Evolutionary conservation across 2,113 vertebrate genomes (phyloP), one percentile per base, ranked within the genome.

Genomic region (Colius striatus): DNA sequence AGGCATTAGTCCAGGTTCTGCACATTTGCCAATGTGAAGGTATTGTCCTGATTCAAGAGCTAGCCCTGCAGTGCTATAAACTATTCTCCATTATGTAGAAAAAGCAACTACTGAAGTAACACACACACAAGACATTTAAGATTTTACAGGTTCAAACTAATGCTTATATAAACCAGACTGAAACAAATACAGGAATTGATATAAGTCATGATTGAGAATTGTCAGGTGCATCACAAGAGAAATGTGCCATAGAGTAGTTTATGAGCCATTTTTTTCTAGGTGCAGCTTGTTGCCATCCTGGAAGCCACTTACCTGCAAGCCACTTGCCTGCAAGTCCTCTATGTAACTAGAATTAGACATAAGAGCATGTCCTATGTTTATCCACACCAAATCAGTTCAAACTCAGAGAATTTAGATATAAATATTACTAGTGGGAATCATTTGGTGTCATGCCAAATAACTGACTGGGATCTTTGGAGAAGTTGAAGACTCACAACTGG

Each of bases 211-310:
- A 36, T 62, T 9, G 36, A 81, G 66, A 79, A 5, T n/a, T 32
- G 34, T 26, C 6, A 7, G 9, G 13, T 60, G 26, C 22, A 8
- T 18, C 27, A 27, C 7, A 43, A 58, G 19, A 68, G 27, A 74
- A 82, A 70, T 11, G 21, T 32, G 23, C 15, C 36, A 5, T 22
- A 22, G 4, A 11, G n/a, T 5, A 74, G 14, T 11, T 78, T 20
- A 26, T 8, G 30, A 54, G 15, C 16, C n/a, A 9, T 41, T 81
- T 47, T 12, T 71, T 76, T 62, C 50, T 32, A 38, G 48, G 23
- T 11, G 27, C 0, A 0, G 23, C 18, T 30, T 26, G 41, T 10
- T 41, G n/a, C 36, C 63, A 63, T 13, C 13, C 55, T 30, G 29
- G 51, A 83, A 83, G 23, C 6, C 17, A 15, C 27, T 74, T 21